These are phyloP conservation scores for Panthera tigris DNA, from an alignment of 2,113 vertebrate genomes.

Conservation along the genomic window DNA sequence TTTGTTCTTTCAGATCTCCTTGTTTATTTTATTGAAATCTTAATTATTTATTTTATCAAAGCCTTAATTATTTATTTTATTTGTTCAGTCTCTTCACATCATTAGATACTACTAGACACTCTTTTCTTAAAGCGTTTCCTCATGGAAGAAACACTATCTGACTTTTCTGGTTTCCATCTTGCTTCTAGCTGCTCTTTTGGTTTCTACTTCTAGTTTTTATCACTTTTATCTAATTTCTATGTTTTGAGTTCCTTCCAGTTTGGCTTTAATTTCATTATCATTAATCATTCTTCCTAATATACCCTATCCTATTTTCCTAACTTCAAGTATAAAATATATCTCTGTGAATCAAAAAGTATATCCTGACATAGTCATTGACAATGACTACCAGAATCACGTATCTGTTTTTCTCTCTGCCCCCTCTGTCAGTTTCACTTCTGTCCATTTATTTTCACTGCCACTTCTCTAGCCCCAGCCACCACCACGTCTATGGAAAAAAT, in stretches of 20 bases:
- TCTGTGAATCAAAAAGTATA: not conserved
- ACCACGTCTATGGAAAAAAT: not conserved
- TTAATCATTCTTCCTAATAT: not conserved
- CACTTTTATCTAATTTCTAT: not conserved
- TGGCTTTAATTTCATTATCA: not conserved
- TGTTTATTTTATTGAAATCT: slow-evolving; percentile 31
- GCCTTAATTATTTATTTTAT: not conserved
- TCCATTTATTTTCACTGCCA: not conserved
- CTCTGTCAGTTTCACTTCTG: not conserved
- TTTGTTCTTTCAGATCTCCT: slow-evolving; percentile 11
- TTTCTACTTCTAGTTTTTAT: not conserved
- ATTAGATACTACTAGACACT: not conserved
- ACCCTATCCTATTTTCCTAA: not conserved
- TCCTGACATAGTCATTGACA: not conserved
- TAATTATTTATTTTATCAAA: not conserved
- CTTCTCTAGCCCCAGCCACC: not conserved
- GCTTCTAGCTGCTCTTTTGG: not conserved
- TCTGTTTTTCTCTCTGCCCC: not conserved
- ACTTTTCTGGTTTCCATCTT: not conserved
- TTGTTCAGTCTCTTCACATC: not conserved
- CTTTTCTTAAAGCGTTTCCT: not conserved
- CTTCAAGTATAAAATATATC: not conserved
- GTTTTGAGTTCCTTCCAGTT: not conserved
- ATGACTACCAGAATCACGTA: not conserved
- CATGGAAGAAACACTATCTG: not conserved